Evolutionary conservation across 2,113 vertebrate species (phyloP), one percentile per base, ranked within the genome.

Genomic region (Herpetotheres cachinnans): DNA sequence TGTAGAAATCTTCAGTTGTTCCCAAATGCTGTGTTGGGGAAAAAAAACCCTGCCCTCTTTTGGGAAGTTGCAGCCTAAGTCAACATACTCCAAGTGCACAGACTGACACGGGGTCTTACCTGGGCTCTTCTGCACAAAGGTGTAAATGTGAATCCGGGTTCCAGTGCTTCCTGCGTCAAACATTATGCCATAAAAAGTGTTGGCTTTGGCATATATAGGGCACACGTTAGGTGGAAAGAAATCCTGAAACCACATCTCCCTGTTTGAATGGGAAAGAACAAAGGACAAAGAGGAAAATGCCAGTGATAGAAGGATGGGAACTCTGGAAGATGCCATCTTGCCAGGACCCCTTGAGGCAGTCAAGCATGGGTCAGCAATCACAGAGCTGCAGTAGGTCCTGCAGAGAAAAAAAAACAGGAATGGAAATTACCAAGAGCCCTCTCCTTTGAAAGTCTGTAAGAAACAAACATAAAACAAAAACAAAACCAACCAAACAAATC

Each of bases 91-190:
- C 56, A 40, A 19, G 13, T 21, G 26, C 26, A 38, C 22, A 59
- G 40, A 91, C 49, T 65, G 30, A 38, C 34, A 82, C 0, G 0
- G 19, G 55, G 30, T 72, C 97, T 97, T 81, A 99, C 99, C 99
- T 96, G 99, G 98, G 86, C 98, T 98, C 93, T 98, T 99, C 96
- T 99, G 99, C 83, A 99, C 99, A 98, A 99, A 99, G 73, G 98
- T 99, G 82, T 99, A 99, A 98, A 99, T 98, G 86, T 99, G 99
- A 98, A 99, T 99, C 59, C 99, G 98, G 30, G 99, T 99, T 96
- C 99, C 99, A 67, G 99, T 99, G 98, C 99, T 99, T 94, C 99
- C 99, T 8, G 99, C 99, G 2, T 99, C 99, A 95, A 99, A 99
- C 99, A 99, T 99, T 98, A 99, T 98, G 95, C 99, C 99, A 95